phyloP scores from a whole-genome alignment of 1,140 invertebrate genomes.

The Pachypeltis micranthus region DNA sequence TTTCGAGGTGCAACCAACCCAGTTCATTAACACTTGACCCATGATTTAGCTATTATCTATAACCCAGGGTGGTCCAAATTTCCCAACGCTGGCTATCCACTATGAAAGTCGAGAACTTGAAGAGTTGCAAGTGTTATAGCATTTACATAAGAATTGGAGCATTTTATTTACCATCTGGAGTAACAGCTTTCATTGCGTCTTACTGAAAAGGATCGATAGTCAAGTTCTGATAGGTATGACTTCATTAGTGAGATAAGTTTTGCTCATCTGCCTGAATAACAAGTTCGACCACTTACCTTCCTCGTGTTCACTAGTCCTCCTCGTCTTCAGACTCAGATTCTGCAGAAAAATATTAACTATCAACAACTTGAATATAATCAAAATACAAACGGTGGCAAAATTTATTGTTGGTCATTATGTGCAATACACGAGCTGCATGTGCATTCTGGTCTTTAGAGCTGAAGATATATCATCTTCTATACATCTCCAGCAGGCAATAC shows the following conservation, averaged over 20 bases:
- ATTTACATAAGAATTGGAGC: neutral
- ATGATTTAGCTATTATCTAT: neutral
- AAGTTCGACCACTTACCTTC: no score
- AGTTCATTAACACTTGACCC: neutral
- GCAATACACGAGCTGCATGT: no score
- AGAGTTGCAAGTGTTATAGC: neutral
- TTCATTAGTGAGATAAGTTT: no score
- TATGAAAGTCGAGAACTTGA: neutral
- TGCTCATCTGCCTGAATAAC: no score
- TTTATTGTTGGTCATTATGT: no score
- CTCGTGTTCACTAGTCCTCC: constrained; percentile 23
- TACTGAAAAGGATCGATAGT: neutral
- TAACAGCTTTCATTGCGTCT: neutral
- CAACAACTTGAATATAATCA: neutral
- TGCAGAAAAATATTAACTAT: constrained; percentile 18
- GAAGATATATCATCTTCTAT: no score
- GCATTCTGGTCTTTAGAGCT: no score
- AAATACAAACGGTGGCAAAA: neutral
- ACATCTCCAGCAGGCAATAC: no score
- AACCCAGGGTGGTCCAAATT: neutral
- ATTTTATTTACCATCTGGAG: neutral
- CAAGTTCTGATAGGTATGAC: neutral
- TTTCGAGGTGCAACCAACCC: neutral
- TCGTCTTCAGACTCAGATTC: constrained; percentile 30
- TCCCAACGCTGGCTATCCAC: neutral